Percentiles rank a stretch among this genome's conserved stretches.
Evolutionary conservation across 2,797 vertebrate species (phyloP).

Genomic region (Platalea minor): DNA sequence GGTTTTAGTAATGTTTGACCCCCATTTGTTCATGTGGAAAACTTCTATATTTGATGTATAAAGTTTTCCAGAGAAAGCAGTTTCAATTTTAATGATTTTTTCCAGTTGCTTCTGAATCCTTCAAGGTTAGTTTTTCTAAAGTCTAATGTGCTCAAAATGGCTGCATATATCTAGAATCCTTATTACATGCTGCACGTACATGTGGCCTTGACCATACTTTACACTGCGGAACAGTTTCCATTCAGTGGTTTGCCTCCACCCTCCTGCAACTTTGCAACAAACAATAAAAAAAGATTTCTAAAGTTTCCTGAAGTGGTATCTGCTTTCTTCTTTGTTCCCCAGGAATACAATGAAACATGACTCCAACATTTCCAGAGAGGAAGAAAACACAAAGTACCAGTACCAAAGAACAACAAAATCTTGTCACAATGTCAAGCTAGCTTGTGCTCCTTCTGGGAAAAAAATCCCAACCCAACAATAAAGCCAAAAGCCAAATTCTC

Average conservation of each 20-base stretch:
- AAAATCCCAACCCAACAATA: neutral
- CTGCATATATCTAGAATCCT: neutral
- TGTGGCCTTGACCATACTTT: neutral
- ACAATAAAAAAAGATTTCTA: neutral
- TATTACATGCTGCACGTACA: neutral
- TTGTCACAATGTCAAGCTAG: neutral
- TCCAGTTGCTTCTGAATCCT: neutral
- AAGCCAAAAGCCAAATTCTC: neutral
- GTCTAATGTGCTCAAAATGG: neutral
- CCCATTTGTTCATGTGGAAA: neutral
- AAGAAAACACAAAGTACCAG: neutral
- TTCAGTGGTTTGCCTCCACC: neutral
- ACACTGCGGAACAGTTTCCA: neutral
- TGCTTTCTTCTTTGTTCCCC: neutral
- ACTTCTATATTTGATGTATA: neutral
- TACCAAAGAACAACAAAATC: neutral
- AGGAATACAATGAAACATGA: neutral
- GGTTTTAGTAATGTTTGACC: neutral
- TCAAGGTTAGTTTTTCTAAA: neutral
- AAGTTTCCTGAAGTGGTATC: neutral
- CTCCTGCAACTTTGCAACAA: neutral
- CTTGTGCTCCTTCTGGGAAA: neutral
- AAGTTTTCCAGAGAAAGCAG: neutral
- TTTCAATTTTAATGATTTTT: neutral
- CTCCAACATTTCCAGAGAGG: neutral